These are phyloP conservation scores for Hippocampus zosterae DNA, from an alignment of 2,113 vertebrate species.

Conservation along the genomic window DNA sequence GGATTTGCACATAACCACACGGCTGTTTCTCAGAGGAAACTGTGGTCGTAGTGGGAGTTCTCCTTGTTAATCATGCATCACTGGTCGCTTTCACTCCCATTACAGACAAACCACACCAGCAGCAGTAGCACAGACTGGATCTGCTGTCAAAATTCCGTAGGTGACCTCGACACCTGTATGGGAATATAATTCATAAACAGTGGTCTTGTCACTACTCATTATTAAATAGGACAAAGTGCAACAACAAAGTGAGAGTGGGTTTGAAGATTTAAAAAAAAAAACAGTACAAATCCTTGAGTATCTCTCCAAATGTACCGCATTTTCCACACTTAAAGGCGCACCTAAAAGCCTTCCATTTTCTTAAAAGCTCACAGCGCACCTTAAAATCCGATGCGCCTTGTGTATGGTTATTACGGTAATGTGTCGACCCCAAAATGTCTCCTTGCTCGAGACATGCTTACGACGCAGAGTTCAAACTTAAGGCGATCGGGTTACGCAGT, in stretches of 20 bases:
- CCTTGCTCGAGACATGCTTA: too few relatives aligned
- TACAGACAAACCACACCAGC: constrained; percentile 57
- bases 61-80: constrained; percentile 67
- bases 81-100: constrained; percentile 60
- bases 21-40: constrained; percentile 65
- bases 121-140: constrained; percentile 46
- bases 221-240: neutral
- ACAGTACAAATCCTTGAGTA: constrained; percentile 33
- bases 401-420: too few relatives aligned
- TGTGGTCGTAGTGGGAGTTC: constrained; percentile 69
- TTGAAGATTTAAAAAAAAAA: constrained; percentile 22
- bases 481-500: too few relatives aligned
- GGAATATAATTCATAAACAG: constrained; percentile 25
- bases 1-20: constrained; percentile 60
- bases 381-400: too few relatives aligned
- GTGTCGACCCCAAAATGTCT: too few relatives aligned
- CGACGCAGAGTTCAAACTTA: too few relatives aligned
- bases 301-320: constrained; percentile 20
- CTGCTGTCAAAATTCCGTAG: constrained; percentile 45
- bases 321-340: too few relatives aligned
- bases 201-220: constrained; percentile 20
- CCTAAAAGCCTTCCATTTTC: too few relatives aligned
- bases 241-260: constrained; percentile 19
- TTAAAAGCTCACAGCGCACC: too few relatives aligned
- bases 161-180: constrained; percentile 54